Evolutionary conservation across 1,140 invertebrate species (phyloP), one percentile per base, ranked within the genome.

Genomic region (Himalopsyche phryganea): DNA sequence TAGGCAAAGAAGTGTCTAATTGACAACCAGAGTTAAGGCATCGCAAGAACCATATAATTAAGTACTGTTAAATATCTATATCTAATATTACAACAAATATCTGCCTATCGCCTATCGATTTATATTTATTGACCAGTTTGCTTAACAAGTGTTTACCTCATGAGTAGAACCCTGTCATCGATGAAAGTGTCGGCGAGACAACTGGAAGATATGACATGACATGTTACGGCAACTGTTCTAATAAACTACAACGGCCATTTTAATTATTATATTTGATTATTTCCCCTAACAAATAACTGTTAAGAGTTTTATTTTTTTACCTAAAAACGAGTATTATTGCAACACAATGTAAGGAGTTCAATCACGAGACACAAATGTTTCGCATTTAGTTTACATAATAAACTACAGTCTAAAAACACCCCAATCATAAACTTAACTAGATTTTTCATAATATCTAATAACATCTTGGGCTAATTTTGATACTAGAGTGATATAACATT

Each of bases 11-110:
- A 69, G 66, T 77, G 76, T 78, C 75, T 77, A 78, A 78, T 77
- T 78, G 76, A 78, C 76, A 78, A 78, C 76, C 76, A 77, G 75
- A 78, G 76, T 78, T 77, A 79, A 79, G 76, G 76, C 76, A 79
- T 78, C 75, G 74, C 75, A 78, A 78, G 74, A 78, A 64, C 53
- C 58, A 77, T 75, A 76, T 76, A 74, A 75, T 78, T 77, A 78
- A 78, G 76, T 78, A 78, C 76, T 71, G 72, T 71, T 73, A 77
- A 65, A 77, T 76, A 77, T 74, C 76, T 77, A 77, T 74, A 69
- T 68, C 75, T 78, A 58, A 75, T 75, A 77, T 75, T 77, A 77
- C 76, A 73, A 59, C 53, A 63, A 60, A 60, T 52, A 59, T 50
- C 35, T 52, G 72, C 70, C 73, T 78, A 76, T 64, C 71, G 70